These are phyloP conservation scores for Cebidichthys violaceus DNA, from an alignment of 2,113 vertebrate genomes.

Conservation along the genomic window DNA sequence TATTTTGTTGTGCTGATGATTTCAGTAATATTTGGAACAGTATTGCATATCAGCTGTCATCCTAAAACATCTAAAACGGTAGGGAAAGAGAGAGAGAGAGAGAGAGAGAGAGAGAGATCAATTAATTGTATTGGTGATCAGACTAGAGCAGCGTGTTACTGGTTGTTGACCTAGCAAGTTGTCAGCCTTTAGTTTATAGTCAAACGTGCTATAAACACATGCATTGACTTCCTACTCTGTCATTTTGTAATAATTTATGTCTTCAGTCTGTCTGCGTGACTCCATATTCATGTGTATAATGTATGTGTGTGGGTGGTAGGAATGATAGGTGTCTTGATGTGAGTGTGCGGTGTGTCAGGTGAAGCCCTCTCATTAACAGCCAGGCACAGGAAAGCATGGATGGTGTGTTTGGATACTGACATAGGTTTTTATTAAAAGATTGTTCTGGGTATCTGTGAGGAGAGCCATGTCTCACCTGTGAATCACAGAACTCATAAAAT, in stretches of 20 bases:
- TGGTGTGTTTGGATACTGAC: not conserved
- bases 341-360: constrained; percentile 29
- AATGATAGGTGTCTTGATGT: constrained; percentile 19
- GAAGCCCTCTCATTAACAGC: constrained; percentile 27
- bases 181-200: constrained; percentile 22
- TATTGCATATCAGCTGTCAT: not conserved
- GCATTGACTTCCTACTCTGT: not conserved
- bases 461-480: not conserved
- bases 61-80: not conserved
- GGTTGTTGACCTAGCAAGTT: constrained; percentile 35
- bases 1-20: not conserved
- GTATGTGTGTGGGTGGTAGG: constrained; percentile 22
- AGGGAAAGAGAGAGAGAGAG: constrained; percentile 12
- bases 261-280: not conserved
- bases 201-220: not conserved
- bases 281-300: not conserved
- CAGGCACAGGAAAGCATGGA: constrained; percentile 17
- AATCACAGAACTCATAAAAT: constrained; percentile 9
- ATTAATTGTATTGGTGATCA: constrained; percentile 40
- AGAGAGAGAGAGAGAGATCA: constrained; percentile 12
- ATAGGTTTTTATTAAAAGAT: constrained; percentile 5
- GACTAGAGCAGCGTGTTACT: constrained; percentile 13
- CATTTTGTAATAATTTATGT: not conserved
- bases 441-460: not conserved
- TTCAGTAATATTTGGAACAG: not conserved